Conservation (phyloP, 2,113 vertebrate genomes). For the Mesoclemmys tuberculata region DNA sequence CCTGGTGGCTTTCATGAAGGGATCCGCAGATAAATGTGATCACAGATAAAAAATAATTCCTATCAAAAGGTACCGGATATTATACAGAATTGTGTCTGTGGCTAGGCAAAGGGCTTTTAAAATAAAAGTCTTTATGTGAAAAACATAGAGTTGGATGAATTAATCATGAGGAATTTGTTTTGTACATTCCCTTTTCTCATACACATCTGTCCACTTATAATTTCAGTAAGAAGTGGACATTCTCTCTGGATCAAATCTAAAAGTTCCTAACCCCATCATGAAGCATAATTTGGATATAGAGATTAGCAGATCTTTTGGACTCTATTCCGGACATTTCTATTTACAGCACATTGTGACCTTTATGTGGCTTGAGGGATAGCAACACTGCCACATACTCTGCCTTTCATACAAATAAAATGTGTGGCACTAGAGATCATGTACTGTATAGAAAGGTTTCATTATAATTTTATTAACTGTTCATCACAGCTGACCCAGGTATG, state of each 20-base stretch:
- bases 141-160: conserved; percentile 55
- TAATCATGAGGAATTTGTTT: conserved; percentile 58
- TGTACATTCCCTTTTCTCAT: conserved; percentile 26
- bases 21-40: conserved; percentile 65
- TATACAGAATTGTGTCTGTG: conserved; percentile 36
- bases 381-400: conserved; percentile 47
- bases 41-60: conserved; percentile 69
- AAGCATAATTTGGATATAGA: conserved; percentile 44
- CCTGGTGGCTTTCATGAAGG: conserved; percentile 62
- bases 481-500: conserved; percentile 18
- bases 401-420: conserved; percentile 51
- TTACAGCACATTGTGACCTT: conserved; percentile 38
- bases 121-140: conserved; percentile 59
- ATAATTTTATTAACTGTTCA: conserved; percentile 57
- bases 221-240: background rate
- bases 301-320: conserved; percentile 31
- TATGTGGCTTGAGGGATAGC: conserved; percentile 13
- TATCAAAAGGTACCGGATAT: conserved; percentile 69
- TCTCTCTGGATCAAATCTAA: conserved; percentile 32
- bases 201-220: background rate
- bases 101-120: conserved; percentile 59
- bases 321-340: conserved; percentile 45
- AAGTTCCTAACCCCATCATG: background rate
- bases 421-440: background rate
- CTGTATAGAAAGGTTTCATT: conserved; percentile 43